Conservation (phyloP, 2,888 invertebrate species). For the Pseudococcus longispinus region DNA sequence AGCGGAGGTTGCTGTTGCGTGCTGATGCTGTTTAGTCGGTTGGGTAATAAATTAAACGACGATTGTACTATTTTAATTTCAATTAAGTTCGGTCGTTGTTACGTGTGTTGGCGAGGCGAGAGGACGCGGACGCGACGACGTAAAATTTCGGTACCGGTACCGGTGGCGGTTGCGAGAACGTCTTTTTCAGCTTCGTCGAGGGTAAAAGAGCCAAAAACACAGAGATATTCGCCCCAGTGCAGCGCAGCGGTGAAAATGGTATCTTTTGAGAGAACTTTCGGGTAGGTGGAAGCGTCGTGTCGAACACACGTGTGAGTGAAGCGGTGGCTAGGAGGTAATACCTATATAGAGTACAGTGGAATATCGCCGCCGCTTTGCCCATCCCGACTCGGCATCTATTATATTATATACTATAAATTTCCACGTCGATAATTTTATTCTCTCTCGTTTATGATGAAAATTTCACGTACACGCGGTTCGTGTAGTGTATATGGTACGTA, state of each 20-base stretch:
- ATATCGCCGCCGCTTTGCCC: background rate
- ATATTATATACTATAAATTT: background rate
- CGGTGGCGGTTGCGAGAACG: background rate
- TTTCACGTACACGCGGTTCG: background rate
- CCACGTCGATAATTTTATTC: background rate
- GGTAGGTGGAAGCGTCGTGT: background rate
- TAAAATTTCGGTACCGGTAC: background rate
- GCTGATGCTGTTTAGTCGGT: background rate
- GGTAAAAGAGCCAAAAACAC: background rate
- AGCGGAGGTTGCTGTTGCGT: background rate
- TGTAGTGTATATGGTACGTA: too few relatives aligned
- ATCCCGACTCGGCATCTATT: background rate
- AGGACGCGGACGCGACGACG: background rate
- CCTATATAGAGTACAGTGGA: background rate
- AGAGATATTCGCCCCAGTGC: too few relatives aligned
- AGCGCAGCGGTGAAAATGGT: too few relatives aligned
- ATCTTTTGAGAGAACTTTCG: background rate
- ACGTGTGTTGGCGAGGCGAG: background rate
- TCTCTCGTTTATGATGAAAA: background rate
- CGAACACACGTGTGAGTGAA: background rate
- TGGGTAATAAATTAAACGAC: constrained; percentile 3
- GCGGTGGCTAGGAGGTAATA: background rate
- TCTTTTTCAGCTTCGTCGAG: background rate
- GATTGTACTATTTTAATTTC: constrained; percentile 6
- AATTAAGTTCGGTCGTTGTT: background rate